Evolutionary conservation across 92 coral and sea anemone genomes (phyloP).

Genomic region (Epizoanthus ramosus): DNA sequence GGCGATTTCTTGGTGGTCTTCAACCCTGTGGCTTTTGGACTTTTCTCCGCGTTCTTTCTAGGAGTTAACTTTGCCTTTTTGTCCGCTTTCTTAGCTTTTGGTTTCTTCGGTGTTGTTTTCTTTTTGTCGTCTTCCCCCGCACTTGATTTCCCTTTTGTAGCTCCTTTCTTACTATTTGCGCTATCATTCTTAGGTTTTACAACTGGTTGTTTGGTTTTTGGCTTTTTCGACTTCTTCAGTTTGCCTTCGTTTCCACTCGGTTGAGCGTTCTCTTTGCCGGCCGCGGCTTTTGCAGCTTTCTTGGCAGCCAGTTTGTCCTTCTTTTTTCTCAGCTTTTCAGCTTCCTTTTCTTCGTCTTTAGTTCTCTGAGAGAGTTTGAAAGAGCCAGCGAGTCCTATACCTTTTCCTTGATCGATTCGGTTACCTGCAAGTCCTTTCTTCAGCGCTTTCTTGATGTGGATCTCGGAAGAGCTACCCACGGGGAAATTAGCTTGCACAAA

Average conservation of each 20-base stretch:
- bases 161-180: background rate
- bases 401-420: conserved; percentile 79
- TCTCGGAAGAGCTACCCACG: conserved; percentile 64
- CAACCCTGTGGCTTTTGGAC: conserved; percentile 29
- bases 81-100: conserved; percentile 5
- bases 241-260: conserved; percentile 5
- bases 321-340: conserved; percentile 45
- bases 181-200: conserved; percentile 14
- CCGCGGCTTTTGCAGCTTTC: conserved; percentile 13
- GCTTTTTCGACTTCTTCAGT: conserved; percentile 17
- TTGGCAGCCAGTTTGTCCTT: conserved; percentile 38
- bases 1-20: conserved; percentile 46
- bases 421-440: conserved; percentile 66
- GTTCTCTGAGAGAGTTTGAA: conserved; percentile 76
- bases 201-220: background rate
- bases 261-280: conserved; percentile 28
- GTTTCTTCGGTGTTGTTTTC: conserved; percentile 39
- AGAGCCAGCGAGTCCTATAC: conserved; percentile 85
- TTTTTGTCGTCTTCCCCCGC: conserved; percentile 30
- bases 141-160: conserved; percentile 5
- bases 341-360: conserved; percentile 75
- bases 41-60: conserved; percentile 31
- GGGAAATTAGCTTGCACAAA: conserved; percentile 71
- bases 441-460: conserved; percentile 70
- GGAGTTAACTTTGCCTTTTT: background rate